Percentiles rank a stretch among this genome's conserved stretches.
Conservation (phyloP, 2,113 vertebrate species). For the Glaucomys volans region DNA sequence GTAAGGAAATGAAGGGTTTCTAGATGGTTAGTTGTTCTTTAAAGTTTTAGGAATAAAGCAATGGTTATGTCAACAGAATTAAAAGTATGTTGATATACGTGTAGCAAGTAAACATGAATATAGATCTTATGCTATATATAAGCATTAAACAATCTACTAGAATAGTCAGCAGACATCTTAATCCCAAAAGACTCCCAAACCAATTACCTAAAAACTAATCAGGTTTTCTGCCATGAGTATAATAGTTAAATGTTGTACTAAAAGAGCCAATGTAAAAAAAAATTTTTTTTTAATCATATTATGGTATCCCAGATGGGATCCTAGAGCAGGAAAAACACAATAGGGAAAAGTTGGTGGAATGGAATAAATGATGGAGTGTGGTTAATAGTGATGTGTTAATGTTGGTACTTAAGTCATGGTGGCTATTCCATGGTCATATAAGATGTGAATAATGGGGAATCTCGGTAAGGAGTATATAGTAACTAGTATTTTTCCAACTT, state of each 20-base stretch:
- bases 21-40: neutral
- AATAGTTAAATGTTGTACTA: slow-evolving; percentile 29
- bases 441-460: neutral
- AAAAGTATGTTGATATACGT: neutral
- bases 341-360: slow-evolving; percentile 12
- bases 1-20: neutral
- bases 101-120: neutral
- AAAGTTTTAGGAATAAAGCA: neutral
- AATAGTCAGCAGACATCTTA: slow-evolving; percentile 14
- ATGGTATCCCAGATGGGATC: neutral
- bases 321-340: neutral
- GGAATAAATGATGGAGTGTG: neutral
- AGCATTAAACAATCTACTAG: neutral
- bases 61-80: slow-evolving; percentile 12
- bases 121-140: neutral
- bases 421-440: neutral
- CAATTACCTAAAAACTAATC: slow-evolving; percentile 31
- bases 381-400: neutral
- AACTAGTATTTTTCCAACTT: neutral
- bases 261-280: slow-evolving; percentile 8
- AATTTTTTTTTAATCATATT: neutral
- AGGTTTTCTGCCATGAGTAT: neutral
- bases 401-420: neutral
- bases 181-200: neutral
- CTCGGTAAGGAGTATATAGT: neutral